These are phyloP conservation scores for Drosophila formosana DNA, from an alignment of 2,888 invertebrate species.

Conservation along the genomic window DNA sequence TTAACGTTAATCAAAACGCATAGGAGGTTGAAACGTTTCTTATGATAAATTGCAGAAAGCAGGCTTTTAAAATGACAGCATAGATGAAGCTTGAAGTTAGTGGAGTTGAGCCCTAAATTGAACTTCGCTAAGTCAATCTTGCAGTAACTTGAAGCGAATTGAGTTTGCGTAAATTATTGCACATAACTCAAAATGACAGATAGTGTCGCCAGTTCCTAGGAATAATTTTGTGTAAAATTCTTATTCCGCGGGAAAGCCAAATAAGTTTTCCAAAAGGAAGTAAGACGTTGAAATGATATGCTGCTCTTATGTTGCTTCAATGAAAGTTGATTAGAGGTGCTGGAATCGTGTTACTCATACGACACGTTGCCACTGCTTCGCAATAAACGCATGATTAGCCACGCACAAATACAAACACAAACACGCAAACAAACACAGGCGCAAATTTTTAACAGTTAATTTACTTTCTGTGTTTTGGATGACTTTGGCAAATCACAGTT, in stretches of 20 bases:
- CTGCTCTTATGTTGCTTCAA: conserved; percentile 14
- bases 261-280: not conserved
- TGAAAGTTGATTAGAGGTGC: conserved; percentile 39
- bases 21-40: conserved; percentile 13
- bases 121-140: conserved; percentile 12
- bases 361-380: conserved; percentile 29
- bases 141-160: conserved; percentile 1
- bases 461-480: conserved; percentile 67
- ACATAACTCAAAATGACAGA: conserved; percentile 5
- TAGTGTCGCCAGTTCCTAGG: not conserved
- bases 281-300: conserved; percentile 11
- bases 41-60: not conserved
- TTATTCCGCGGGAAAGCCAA: not conserved
- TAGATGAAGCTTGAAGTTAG: not conserved
- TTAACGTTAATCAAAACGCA: conserved; percentile 21
- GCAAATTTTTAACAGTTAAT: conserved; percentile 71
- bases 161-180: conserved; percentile 9
- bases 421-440: conserved; percentile 9
- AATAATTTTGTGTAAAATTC: conserved; percentile 6
- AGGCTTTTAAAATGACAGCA: not conserved
- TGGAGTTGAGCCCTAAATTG: not conserved
- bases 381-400: conserved; percentile 50
- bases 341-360: conserved; percentile 39
- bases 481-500: conserved; percentile 69
- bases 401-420: conserved; percentile 24